Evolutionary conservation across 2,888 invertebrate species (phyloP).

Genomic region (Platycheirus albimanus): DNA sequence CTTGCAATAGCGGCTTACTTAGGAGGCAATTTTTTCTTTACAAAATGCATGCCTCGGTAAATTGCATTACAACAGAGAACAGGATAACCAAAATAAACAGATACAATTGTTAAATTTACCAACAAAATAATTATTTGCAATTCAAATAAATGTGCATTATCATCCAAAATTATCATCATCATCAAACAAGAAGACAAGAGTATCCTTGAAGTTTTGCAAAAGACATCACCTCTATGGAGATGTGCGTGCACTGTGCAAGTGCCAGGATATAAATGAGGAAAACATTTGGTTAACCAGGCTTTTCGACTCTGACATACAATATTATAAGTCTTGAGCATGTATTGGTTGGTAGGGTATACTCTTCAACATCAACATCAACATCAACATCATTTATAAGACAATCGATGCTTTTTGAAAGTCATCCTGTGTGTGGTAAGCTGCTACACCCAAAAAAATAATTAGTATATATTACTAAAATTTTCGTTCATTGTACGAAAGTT

Average conservation of each 20-base stretch:
- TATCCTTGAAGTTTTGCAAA: constrained; percentile 16
- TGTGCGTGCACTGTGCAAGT: constrained; percentile 5
- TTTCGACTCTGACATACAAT: constrained; percentile 11
- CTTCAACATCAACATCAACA: no score
- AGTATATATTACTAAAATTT: no score
- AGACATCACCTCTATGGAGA: constrained; percentile 9
- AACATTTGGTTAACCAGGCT: constrained; percentile 53
- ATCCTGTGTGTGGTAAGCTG: constrained; percentile 16
- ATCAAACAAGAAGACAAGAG: constrained; percentile 24
- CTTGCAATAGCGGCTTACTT: no score
- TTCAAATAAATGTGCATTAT: constrained; percentile 57
- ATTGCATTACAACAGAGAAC: constrained; percentile 53
- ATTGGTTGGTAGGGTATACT: neutral
- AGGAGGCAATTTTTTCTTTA: constrained; percentile 31
- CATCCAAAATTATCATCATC: constrained; percentile 49
- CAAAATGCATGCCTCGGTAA: constrained; percentile 64
- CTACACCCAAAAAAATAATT: no score
- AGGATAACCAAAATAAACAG: no score
- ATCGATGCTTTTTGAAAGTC: constrained; percentile 13
- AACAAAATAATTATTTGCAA: constrained; percentile 69
- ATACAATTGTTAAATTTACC: constrained; percentile 64
- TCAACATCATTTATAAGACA: no score
- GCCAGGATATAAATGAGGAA: constrained; percentile 13
- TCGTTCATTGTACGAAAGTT: no score
- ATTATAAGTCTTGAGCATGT: neutral